Conservation (phyloP, 2,888 invertebrate species). For the Zygogramma bicolorata region DNA sequence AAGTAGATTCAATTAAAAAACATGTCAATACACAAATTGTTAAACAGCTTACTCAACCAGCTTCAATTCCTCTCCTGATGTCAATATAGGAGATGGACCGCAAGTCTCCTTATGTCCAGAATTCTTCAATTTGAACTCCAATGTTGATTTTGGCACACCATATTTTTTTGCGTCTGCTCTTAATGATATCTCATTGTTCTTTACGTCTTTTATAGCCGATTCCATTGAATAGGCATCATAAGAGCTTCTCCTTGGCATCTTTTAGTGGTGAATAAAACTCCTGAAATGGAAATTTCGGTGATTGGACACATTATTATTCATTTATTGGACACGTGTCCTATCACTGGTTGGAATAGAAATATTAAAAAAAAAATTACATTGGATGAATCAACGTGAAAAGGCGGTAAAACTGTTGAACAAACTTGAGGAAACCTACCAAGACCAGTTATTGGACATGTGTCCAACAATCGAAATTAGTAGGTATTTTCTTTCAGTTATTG, state of each 20-base stretch:
- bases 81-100: conserved; percentile 23
- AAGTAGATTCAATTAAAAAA: conserved; percentile 7
- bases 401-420: neutral
- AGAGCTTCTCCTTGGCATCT: conserved; percentile 25
- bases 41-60: conserved; percentile 1
- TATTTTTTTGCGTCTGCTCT: conserved; percentile 32
- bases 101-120: conserved; percentile 31
- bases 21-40: neutral
- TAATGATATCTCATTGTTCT: conserved; percentile 21
- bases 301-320: conserved; percentile 16
- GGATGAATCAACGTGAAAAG: neutral
- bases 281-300: conserved; percentile 16
- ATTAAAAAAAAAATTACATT: neutral
- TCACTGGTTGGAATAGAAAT: conserved; percentile 5
- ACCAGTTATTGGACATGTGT: too few relatives aligned
- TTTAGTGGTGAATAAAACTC: neutral
- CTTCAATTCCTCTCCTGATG: conserved; percentile 11
- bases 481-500: neutral
- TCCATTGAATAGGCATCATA: conserved; percentile 24
- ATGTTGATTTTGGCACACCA: conserved; percentile 29
- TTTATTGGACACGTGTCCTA: conserved; percentile 31
- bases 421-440: neutral
- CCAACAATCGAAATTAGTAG: neutral
- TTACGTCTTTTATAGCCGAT: conserved; percentile 26
- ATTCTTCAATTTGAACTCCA: conserved; percentile 35